These are phyloP conservation scores for Amniataba percoides DNA, from an alignment of 2,797 vertebrate species.

Conservation along the genomic window DNA sequence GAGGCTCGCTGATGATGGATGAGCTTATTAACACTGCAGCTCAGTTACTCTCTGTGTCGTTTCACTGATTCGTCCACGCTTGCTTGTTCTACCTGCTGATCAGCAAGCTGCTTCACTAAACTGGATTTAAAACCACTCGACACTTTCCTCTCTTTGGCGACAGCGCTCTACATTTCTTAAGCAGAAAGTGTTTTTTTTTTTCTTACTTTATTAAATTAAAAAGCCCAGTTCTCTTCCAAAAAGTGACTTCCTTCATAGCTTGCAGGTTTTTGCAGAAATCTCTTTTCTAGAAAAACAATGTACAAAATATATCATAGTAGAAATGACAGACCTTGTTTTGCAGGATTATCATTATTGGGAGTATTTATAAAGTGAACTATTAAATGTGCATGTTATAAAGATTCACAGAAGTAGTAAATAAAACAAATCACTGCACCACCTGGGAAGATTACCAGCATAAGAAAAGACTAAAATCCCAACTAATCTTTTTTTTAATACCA, in stretches of 20 bases:
- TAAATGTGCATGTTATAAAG: no score
- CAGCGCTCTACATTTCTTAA: neutral
- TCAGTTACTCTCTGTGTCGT: conserved; percentile 18
- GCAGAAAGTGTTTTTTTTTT: neutral
- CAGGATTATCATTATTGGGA: neutral
- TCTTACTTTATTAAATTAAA: neutral
- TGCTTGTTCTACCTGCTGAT: conserved; percentile 43
- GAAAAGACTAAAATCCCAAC: no score
- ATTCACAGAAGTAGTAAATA: no score
- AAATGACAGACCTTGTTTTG: neutral
- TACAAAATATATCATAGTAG: neutral
- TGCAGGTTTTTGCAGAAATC: neutral
- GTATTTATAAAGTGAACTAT: neutral
- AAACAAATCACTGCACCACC: no score
- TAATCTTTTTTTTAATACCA: no score
- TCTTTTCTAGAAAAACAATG: neutral
- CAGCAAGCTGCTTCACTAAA: neutral
- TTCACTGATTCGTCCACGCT: conserved; percentile 6
- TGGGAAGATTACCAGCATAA: no score
- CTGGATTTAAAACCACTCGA: neutral
- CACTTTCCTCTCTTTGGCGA: neutral
- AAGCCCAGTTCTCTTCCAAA: neutral
- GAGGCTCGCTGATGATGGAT: conserved; percentile 51
- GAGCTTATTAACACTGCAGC: conserved; percentile 40
- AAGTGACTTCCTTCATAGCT: neutral